These are phyloP conservation scores for Urocyon cinereoargenteus DNA, from an alignment of 2,797 vertebrate species.

Conservation along the genomic window DNA sequence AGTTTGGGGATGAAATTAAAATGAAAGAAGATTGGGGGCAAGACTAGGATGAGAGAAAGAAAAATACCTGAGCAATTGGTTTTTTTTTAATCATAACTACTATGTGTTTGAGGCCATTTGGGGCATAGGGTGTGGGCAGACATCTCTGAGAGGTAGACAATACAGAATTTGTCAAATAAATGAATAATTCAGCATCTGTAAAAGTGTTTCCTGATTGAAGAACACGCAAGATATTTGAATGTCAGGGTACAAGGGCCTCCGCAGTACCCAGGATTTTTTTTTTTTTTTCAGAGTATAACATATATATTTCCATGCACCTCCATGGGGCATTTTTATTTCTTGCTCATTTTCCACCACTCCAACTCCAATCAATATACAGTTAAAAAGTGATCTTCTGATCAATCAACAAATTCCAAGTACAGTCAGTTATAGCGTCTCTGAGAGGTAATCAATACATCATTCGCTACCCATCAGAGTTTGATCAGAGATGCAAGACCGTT, in stretches of 20 bases:
- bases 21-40: background rate
- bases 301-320: background rate
- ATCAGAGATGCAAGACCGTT: background rate
- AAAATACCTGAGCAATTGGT: background rate
- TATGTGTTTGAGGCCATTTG: background rate
- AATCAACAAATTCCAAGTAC: conserved; percentile 7
- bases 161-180: background rate
- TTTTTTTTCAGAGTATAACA: background rate
- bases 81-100: background rate
- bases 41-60: background rate
- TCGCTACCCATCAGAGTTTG: background rate
- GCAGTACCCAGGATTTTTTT: background rate
- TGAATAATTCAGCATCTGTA: background rate
- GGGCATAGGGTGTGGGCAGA: background rate
- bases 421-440: background rate
- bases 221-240: background rate
- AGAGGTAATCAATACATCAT: background rate
- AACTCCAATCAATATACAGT: background rate
- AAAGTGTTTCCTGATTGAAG: background rate
- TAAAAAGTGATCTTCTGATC: conserved; percentile 44
- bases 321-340: background rate
- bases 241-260: background rate
- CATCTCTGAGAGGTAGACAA: background rate
- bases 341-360: background rate
- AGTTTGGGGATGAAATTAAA: background rate